A percentile compares a stretch with the other conserved stretches of the same genome.
These are phyloP conservation scores for Protophormia terraenovae DNA, from an alignment of 2,888 invertebrate species.

Conservation along the genomic window DNA sequence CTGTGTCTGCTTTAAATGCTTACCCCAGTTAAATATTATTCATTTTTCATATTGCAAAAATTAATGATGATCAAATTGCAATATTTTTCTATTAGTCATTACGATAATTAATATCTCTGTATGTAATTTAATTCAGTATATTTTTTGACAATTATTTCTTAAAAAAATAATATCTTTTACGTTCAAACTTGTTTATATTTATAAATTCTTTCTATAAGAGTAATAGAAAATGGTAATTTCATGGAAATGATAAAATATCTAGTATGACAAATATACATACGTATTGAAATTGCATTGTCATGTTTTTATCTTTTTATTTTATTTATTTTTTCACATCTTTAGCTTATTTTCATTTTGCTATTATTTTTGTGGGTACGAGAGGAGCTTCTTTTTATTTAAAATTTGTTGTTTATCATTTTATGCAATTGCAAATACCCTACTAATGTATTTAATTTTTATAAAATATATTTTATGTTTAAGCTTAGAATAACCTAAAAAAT, in stretches of 20 bases:
- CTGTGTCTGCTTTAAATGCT: too few species aligned
- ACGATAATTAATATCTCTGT: background rate
- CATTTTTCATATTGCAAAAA: background rate
- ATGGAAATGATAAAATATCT: background rate
- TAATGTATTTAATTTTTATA: background rate
- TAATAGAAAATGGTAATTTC: background rate
- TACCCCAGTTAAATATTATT: too few species aligned
- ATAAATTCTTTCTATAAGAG: background rate
- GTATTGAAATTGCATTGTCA: slow-evolving; percentile 36
- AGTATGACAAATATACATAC: background rate
- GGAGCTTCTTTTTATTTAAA: background rate
- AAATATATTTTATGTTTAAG: too few species aligned
- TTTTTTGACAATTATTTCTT: background rate
- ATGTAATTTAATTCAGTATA: background rate
- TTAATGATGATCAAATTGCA: too few species aligned
- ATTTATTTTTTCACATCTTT: background rate
- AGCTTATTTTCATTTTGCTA: background rate
- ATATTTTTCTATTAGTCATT: background rate
- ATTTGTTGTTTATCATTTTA: slow-evolving; percentile 13
- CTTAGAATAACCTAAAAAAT: too few species aligned
- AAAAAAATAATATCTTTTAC: background rate
- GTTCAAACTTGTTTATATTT: background rate
- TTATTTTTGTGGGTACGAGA: background rate
- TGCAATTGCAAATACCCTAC: background rate
- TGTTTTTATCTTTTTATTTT: background rate